Evolutionary conservation across 2,797 vertebrate species (phyloP).

Genomic region (Paramormyrops hopkinsi): DNA sequence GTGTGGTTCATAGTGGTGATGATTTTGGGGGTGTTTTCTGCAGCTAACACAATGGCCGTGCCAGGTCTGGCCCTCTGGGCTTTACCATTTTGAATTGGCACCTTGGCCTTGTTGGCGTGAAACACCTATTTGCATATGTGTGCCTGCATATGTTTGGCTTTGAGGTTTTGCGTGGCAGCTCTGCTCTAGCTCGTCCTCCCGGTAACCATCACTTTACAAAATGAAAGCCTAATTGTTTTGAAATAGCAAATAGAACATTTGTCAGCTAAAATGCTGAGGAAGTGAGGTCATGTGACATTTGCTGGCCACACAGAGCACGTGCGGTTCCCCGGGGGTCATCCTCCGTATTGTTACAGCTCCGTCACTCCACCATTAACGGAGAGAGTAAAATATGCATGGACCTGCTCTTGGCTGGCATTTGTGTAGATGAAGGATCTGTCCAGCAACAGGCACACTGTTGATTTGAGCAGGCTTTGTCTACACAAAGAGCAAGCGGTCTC

Average conservation of each 20-base stretch:
- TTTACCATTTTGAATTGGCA: not conserved
- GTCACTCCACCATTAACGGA: conserved; percentile 80
- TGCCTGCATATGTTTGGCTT: not conserved
- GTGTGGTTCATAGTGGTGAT: not conserved
- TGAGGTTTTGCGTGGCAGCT: not conserved
- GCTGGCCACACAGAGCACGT: conserved; percentile 74
- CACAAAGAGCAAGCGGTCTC: conserved; percentile 82
- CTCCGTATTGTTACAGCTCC: conserved; percentile 76
- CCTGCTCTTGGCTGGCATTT: conserved; percentile 88
- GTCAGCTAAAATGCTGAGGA: conserved; percentile 79
- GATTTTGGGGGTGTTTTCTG: not conserved
- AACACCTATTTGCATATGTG: not conserved
- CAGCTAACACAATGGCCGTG: not conserved
- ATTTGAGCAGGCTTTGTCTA: conserved; percentile 80
- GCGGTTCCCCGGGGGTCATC: conserved; percentile 67
- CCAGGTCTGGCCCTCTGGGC: not conserved
- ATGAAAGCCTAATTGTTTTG: conserved; percentile 67
- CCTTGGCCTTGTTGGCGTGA: not conserved
- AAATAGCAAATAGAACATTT: conserved; percentile 87
- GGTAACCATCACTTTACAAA: conserved; percentile 50
- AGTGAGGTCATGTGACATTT: conserved; percentile 80
- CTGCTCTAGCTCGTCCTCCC: not conserved
- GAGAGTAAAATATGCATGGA: conserved; percentile 79
- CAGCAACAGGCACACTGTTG: conserved; percentile 76
- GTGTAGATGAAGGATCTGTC: conserved; percentile 89